phyloP scores from a whole-genome alignment of 2,797 vertebrate genomes.

The Nannoperca obscura region DNA sequence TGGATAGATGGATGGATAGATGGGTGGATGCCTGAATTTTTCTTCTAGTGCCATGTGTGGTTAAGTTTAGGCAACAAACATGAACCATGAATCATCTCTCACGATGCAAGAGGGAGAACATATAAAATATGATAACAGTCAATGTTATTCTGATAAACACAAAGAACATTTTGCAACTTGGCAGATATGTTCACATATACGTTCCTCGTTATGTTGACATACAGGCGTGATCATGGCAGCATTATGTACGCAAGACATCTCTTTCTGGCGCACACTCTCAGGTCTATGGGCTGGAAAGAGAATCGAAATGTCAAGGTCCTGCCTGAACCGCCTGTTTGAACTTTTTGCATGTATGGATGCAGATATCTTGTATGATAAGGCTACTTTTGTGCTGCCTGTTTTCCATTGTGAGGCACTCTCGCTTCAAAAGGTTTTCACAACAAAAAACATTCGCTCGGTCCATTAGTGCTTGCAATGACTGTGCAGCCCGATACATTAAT shows the following conservation, averaged over 20 bases:
- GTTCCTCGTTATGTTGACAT: neutral
- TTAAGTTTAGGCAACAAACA: too few species aligned
- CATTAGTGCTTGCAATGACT: slow-evolving; percentile 57
- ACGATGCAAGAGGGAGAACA: neutral
- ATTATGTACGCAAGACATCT: too few species aligned
- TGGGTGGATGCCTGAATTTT: too few species aligned
- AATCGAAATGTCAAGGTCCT: slow-evolving; percentile 27
- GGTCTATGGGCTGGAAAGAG: slow-evolving; percentile 12
- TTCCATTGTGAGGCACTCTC: slow-evolving; percentile 51
- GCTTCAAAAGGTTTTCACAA: slow-evolving; percentile 60
- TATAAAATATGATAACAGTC: neutral
- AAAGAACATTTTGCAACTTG: too few species aligned
- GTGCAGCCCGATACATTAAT: slow-evolving; percentile 37
- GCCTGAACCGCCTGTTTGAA: slow-evolving; percentile 1
- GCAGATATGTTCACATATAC: too few species aligned
- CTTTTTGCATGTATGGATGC: slow-evolving; percentile 9
- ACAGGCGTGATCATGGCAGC: too few species aligned
- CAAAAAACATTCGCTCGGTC: slow-evolving; percentile 58
- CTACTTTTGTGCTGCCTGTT: slow-evolving; percentile 27
- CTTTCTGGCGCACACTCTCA: neutral
- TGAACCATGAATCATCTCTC: too few species aligned
- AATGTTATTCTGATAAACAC: too few species aligned
- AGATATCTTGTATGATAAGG: slow-evolving; percentile 13
- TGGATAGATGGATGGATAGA: neutral
- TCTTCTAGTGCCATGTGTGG: too few species aligned